Conservation (phyloP, 2,797 vertebrate genomes). For the Pterois miles region DNA sequence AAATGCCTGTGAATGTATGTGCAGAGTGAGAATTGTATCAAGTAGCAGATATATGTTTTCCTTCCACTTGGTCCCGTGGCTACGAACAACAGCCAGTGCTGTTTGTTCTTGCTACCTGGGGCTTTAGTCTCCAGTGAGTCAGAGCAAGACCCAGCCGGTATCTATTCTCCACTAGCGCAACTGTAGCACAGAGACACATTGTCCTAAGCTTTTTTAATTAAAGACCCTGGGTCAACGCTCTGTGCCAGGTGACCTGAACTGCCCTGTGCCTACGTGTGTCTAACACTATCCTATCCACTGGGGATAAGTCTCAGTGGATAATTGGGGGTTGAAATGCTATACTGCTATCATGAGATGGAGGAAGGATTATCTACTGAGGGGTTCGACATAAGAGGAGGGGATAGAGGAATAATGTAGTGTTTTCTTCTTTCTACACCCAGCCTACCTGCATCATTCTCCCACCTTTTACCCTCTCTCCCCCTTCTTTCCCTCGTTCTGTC, state of each 20-base stretch:
- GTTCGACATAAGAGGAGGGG: slow-evolving; percentile 56
- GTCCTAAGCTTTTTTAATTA: slow-evolving; percentile 84
- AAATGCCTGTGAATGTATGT: slow-evolving; percentile 12
- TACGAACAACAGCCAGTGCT: slow-evolving; percentile 77
- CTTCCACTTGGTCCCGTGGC: slow-evolving; percentile 54
- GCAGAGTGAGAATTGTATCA: slow-evolving; percentile 59
- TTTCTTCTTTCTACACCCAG: slow-evolving; percentile 69
- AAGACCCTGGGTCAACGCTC: slow-evolving; percentile 73
- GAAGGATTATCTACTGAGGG: slow-evolving; percentile 77
- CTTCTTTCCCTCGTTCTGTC: slow-evolving; percentile 30
- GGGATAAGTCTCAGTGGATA: slow-evolving; percentile 75
- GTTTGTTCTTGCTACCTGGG: slow-evolving; percentile 71
- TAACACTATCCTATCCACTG: slow-evolving; percentile 33
- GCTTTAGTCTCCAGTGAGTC: slow-evolving; percentile 74
- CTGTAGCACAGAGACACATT: slow-evolving; percentile 83
- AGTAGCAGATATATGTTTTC: slow-evolving; percentile 61
- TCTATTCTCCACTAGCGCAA: slow-evolving; percentile 75
- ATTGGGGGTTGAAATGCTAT: slow-evolving; percentile 81
- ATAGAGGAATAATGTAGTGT: slow-evolving; percentile 73
- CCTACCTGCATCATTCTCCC: slow-evolving; percentile 39
- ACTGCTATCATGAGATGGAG: slow-evolving; percentile 73
- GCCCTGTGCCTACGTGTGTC: slow-evolving; percentile 70
- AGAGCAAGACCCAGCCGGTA: slow-evolving; percentile 69
- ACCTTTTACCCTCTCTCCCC: slow-evolving; percentile 15
- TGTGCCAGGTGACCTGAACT: slow-evolving; percentile 80